Conservation (phyloP, 2,888 invertebrate genomes). For the Agriotes lineatus region DNA sequence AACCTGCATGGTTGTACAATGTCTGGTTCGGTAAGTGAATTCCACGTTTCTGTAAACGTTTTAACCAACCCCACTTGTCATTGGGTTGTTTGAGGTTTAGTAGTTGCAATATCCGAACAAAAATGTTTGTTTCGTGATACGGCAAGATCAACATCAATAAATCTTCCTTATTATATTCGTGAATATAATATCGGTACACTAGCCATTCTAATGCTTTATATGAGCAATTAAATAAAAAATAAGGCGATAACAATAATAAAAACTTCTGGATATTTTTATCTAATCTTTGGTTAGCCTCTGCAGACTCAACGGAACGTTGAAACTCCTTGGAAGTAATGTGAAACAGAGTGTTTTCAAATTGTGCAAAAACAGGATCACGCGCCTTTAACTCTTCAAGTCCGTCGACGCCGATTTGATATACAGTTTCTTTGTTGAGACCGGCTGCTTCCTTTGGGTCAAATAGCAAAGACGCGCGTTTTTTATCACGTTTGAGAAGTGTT, state of each 20-base stretch:
- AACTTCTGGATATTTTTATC: conserved; percentile 83
- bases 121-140: conserved; percentile 93
- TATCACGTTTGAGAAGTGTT: conserved; percentile 73
- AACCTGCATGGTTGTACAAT: conserved; percentile 79
- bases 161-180: conserved; percentile 87
- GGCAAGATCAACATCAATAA: conserved; percentile 87
- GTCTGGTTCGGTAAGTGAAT: conserved; percentile 79
- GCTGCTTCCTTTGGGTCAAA: conserved; percentile 94
- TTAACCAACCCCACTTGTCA: conserved; percentile 84
- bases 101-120: conserved; percentile 84
- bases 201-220: conserved; percentile 97
- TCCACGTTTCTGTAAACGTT: conserved; percentile 80
- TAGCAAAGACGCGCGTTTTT: conserved; percentile 83
- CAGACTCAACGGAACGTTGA: conserved; percentile 83
- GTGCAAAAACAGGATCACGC: conserved; percentile 78
- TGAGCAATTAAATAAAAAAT: conserved; percentile 84
- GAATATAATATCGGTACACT: conserved; percentile 88
- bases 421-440: conserved; percentile 83
- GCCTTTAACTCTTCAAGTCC: conserved; percentile 87
- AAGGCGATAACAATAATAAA: conserved; percentile 86
- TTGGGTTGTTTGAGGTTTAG: conserved; percentile 72
- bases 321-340: conserved; percentile 81
- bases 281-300: conserved; percentile 81
- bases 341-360: conserved; percentile 84
- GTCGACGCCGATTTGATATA: conserved; percentile 87